These are phyloP conservation scores for Esox masquinongy DNA, from an alignment of 2,797 vertebrate genomes.

Conservation along the genomic window DNA sequence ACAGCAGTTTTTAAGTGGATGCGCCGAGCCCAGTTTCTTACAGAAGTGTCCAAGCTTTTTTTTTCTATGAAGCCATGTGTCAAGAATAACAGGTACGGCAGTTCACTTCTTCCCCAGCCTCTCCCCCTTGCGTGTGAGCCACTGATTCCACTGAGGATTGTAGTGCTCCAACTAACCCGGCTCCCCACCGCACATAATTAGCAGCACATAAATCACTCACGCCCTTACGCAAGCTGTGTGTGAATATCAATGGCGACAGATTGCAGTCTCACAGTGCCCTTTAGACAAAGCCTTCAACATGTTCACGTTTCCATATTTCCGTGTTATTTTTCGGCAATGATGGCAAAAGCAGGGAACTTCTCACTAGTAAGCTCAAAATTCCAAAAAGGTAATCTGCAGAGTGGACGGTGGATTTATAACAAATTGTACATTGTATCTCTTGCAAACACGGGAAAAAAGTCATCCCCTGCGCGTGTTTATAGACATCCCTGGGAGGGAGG, in stretches of 20 bases:
- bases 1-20: slow-evolving; percentile 3
- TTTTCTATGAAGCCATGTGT: slow-evolving; percentile 48
- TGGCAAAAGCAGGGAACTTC: not conserved
- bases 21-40: slow-evolving; percentile 10
- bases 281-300: slow-evolving; percentile 31
- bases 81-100: slow-evolving; percentile 19
- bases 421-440: not conserved
- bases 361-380: not conserved
- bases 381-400: not conserved
- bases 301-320: slow-evolving; percentile 46
- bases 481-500: slow-evolving; percentile 36
- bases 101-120: slow-evolving; percentile 26
- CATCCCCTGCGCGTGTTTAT: slow-evolving; percentile 45
- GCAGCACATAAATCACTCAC: slow-evolving; percentile 20
- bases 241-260: slow-evolving; percentile 34
- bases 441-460: not conserved
- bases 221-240: slow-evolving; percentile 9
- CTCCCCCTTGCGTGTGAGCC: slow-evolving; percentile 14
- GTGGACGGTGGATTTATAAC: not conserved
- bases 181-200: slow-evolving; percentile 3
- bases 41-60: slow-evolving; percentile 10
- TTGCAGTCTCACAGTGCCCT: slow-evolving; percentile 23
- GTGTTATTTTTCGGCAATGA: not conserved
- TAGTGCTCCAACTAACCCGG: not conserved
- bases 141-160: slow-evolving; percentile 18